phyloP scores from a whole-genome alignment of 1,140 invertebrate species.

The Parasteatoda tepidariorum region DNA sequence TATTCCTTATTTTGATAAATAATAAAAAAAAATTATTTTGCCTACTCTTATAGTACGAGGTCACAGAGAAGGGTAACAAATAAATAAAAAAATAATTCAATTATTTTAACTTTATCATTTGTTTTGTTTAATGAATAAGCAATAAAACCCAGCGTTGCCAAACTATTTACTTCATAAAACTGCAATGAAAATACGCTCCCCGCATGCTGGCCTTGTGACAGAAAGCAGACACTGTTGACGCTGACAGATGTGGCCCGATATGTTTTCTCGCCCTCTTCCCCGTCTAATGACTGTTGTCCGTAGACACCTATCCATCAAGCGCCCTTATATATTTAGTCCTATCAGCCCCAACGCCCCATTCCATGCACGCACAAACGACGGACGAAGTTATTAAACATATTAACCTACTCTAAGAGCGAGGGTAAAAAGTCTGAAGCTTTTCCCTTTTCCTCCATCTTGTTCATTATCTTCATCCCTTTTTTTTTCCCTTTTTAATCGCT shows the following conservation, averaged over 20 bases:
- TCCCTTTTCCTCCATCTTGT: no score
- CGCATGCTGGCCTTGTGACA: constrained; percentile 23
- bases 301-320: constrained; percentile 57
- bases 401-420: neutral
- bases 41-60: no score
- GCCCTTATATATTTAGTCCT: constrained; percentile 46
- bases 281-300: constrained; percentile 43
- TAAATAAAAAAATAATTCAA: no score
- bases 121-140: no score
- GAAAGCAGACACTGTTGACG: constrained; percentile 55
- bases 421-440: neutral
- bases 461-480: no score
- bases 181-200: neutral
- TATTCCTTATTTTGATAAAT: no score
- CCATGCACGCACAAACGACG: neutral
- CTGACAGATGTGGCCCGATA: constrained; percentile 58
- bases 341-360: neutral
- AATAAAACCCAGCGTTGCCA: no score
- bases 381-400: neutral
- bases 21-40: no score
- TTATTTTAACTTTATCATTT: no score
- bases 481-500: neutral
- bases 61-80: no score
- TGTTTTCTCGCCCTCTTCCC: constrained; percentile 24
- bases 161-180: no score